phyloP scores from a whole-genome alignment of 2,113 vertebrate species.

The Cyprinodon brontotheroides region DNA sequence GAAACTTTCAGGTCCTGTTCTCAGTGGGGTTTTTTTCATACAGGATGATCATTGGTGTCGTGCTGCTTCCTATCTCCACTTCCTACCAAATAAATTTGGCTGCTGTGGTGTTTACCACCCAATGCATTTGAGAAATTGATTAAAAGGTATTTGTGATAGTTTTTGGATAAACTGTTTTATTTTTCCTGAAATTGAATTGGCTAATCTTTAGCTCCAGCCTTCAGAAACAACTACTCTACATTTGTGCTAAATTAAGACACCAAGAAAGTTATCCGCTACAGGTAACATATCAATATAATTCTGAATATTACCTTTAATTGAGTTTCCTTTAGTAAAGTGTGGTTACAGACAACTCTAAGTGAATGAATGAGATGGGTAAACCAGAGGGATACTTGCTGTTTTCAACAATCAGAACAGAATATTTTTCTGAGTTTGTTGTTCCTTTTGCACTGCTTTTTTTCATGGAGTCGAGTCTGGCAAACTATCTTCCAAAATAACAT shows the following conservation, averaged over 20 bases:
- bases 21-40: neutral
- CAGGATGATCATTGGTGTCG: neutral
- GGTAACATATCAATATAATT: neutral
- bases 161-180: neutral
- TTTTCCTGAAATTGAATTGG: neutral
- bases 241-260: neutral
- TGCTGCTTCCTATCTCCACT: neutral
- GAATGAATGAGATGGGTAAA: constrained; percentile 48
- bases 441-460: constrained; percentile 70
- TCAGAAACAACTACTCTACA: neutral
- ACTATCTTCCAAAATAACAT: constrained; percentile 72
- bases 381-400: constrained; percentile 59
- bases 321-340: constrained; percentile 13
- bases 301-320: neutral
- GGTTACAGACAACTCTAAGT: constrained; percentile 29
- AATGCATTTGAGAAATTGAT: neutral
- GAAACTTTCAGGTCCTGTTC: neutral
- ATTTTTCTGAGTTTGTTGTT: constrained; percentile 64
- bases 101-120: neutral
- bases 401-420: constrained; percentile 56
- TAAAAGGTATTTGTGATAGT: neutral
- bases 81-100: neutral
- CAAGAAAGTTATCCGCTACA: no score
- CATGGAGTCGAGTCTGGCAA: constrained; percentile 50
- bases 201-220: neutral